Conservation (phyloP, 2,888 invertebrate genomes). For the Hipparchia sbordonii region DNA sequence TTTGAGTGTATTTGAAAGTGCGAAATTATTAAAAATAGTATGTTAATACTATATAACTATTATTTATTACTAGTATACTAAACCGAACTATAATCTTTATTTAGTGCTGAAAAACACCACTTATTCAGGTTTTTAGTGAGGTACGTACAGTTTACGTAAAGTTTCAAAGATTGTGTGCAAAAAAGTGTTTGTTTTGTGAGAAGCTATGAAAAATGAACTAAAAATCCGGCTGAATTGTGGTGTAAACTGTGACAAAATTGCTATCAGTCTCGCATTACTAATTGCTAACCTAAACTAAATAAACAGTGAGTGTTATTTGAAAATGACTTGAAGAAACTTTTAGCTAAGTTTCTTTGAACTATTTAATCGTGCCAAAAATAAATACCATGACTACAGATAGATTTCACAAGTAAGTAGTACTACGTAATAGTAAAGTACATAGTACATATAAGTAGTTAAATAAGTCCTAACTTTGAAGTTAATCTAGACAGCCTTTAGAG, state of each 20-base stretch:
- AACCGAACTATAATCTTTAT: background rate
- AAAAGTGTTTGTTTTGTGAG: slow-evolving; percentile 10
- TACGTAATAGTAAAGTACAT: slow-evolving; percentile 18
- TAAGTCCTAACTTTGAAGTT: no score
- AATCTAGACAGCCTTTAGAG: no score
- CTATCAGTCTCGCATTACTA: slow-evolving; percentile 64
- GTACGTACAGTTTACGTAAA: background rate
- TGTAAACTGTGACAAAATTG: slow-evolving; percentile 59
- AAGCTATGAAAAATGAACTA: slow-evolving; percentile 34
- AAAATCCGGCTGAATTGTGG: slow-evolving; percentile 44
- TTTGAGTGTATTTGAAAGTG: slow-evolving; percentile 15
- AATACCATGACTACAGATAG: slow-evolving; percentile 83
- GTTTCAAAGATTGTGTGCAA: slow-evolving; percentile 7
- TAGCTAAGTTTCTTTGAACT: slow-evolving; percentile 39
- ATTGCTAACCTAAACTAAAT: slow-evolving; percentile 24
- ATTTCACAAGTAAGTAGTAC: slow-evolving; percentile 83
- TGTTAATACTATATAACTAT: no score
- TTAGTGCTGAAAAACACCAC: no score
- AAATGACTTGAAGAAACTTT: slow-evolving; percentile 75
- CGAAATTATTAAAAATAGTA: slow-evolving; percentile 8
- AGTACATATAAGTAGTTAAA: slow-evolving; percentile 3
- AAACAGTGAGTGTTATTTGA: slow-evolving; percentile 48
- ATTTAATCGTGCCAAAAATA: slow-evolving; percentile 28
- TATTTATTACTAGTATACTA: background rate
- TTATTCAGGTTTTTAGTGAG: background rate